A percentile compares a stretch with the other conserved stretches of the same genome.
Evolutionary conservation across 2,888 invertebrate species (phyloP).

Genomic region (Entomobrya proxima): DNA sequence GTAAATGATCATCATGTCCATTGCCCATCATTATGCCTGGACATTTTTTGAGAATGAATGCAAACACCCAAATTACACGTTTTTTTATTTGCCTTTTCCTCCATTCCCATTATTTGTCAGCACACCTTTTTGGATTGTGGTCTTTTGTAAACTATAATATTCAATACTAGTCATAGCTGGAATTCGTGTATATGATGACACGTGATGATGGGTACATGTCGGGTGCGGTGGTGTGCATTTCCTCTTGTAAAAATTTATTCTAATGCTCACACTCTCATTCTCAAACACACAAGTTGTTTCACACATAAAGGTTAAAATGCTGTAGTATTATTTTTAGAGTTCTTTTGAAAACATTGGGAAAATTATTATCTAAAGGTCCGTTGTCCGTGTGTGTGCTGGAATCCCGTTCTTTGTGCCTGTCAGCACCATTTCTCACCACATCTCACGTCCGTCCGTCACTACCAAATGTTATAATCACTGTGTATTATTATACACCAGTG

Average conservation of each 20-base stretch:
- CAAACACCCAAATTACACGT: background rate
- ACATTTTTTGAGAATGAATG: background rate
- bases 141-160: too few species aligned
- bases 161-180: too few species aligned
- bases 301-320: background rate
- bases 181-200: too few species aligned
- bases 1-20: background rate
- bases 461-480: background rate
- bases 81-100: background rate
- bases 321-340: background rate
- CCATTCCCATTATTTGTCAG: background rate
- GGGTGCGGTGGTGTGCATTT: background rate
- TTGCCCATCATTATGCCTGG: background rate
- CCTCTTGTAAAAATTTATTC: background rate
- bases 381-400: background rate
- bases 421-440: constrained; percentile 30
- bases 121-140: background rate
- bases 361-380: background rate
- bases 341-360: background rate
- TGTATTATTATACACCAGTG: background rate
- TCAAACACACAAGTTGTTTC: constrained; percentile 14
- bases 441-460: constrained; percentile 29
- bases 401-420: constrained; percentile 5
- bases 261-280: constrained; percentile 20
- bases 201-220: background rate